These are phyloP conservation scores for Gallinago nigripennis DNA, from an alignment of 2,797 vertebrate species.

Conservation along the genomic window DNA sequence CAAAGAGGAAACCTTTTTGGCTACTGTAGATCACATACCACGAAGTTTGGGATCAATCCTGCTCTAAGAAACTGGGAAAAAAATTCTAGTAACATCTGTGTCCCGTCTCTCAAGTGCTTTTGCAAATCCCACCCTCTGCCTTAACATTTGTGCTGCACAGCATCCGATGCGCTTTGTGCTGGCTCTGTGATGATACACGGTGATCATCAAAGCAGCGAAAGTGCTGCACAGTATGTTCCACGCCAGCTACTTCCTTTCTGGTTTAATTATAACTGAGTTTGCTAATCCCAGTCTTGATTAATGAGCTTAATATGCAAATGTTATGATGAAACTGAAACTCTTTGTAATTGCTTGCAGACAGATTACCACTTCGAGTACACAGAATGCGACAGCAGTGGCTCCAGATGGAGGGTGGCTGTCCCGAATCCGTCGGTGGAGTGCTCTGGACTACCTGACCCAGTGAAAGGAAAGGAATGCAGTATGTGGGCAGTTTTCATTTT, in stretches of 20 bases:
- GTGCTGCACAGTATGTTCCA: background rate
- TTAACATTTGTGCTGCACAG: background rate
- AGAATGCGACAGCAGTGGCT: conserved; percentile 94
- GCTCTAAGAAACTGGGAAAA: background rate
- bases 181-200: background rate
- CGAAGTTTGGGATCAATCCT: background rate
- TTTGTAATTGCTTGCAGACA: conserved; percentile 83
- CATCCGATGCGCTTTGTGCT: background rate
- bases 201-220: background rate
- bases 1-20: background rate
- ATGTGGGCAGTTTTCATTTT: conserved; percentile 71
- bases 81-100: background rate
- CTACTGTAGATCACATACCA: background rate
- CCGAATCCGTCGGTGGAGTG: conserved; percentile 85
- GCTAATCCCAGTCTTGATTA: conserved; percentile 52
- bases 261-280: conserved; percentile 51
- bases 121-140: background rate
- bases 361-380: conserved; percentile 98
- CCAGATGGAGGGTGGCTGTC: conserved; percentile 96
- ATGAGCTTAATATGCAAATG: conserved; percentile 56
- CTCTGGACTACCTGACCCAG: conserved; percentile 90
- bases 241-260: conserved; percentile 14
- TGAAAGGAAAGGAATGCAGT: conserved; percentile 96
- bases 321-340: conserved; percentile 58
- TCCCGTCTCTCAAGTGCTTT: background rate